Base-by-base conservation (phyloP, 2,888 invertebrate species). In the Hartigia nigra region DNA sequence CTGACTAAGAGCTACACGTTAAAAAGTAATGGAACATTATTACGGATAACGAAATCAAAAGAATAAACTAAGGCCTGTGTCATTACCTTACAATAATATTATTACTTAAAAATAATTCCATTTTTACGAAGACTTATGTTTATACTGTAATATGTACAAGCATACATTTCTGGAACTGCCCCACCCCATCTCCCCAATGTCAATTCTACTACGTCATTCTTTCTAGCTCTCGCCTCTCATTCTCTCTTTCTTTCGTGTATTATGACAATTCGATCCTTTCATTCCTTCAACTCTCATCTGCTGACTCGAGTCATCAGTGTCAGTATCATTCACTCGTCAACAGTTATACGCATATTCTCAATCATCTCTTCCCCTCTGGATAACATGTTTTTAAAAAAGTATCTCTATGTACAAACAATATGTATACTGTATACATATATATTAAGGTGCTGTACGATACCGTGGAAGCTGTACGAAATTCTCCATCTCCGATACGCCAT, bases 331-430 rank as follows among this genome's bases (percentile, higher is more conserved):
- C 78, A n/a, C 75, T 78, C 78, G 14, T 35, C 35, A 74, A 74
- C 74, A 14, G 35, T 77, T 4, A 31, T 11, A 31, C 31, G 32
- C 31, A 72, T 72, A 31, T 72, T 32, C 72, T 31, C 72, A 31
- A 34, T 72, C 72, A 12, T 72, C 31, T 3, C 32, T 31, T 55
- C 55, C 55, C 55, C 55, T 55, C 55, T 23, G 55, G 55, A 55
- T 77, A 84, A 86, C 80, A 82, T 84, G 84, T 84, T 84, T 83
- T 85, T 85, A 85, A 82, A 86, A 86, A 85, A 86, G 78, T 87
- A 87, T 84, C 81, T 84, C 77, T 82, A 85, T 88, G 83, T 88
- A 88, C 88, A 88, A 88, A 88, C 85, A 84, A 85, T 84, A 84
- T 82, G 84, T 83, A 80, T 77, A 81, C 34, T 69, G 74, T 80